Base-by-base conservation (phyloP, 1,140 invertebrate species). In the Pogonognathellus flavescens region DNA sequence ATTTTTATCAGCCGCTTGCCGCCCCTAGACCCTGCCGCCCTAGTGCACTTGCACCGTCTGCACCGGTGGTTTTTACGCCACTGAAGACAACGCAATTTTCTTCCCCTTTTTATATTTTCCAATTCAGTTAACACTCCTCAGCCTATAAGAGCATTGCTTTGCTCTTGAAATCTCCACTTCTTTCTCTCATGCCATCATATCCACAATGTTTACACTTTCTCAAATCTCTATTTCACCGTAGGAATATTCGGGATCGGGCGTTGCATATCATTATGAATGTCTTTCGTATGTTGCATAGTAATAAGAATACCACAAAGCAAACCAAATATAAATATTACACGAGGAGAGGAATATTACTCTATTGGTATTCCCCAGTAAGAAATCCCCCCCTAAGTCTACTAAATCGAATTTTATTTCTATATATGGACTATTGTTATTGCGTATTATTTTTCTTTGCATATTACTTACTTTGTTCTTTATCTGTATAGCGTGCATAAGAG, bases 221-320 rank as follows among this genome's bases (percentile, higher is more conserved):
- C 70, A 76, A 41, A 76, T 50, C 70, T 31, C n/a, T 76, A 66
- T 66, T 66, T 66, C 62, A 66, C 22, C 62, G 20, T 25, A 20
- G 62, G 25, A 22, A 31, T 13, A 66, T 8, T 31, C 20, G 25
- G 62, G 25, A 13, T 1, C 62, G 14, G 16, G 70, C n/a, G 31
- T 76, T 76, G 70, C 41, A 76, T 76, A 76, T 41, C 70, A 76
- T 76, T 76, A 76, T 31, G 14, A 66, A 66, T 25, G 62, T 66
- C 62, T 66, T 22, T 66, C 14, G 9, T 31, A 66, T 31, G 62
- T 41, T 41, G 31, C 31, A 41, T 41, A 41, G 31, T 41, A 41
- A 41, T 41, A 41, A 41, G 31, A 41, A 41, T 6, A 41, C 31
- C 31, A 41, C 31, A 41, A 41, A 18, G 22, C 20, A 66, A 11